These are phyloP conservation scores for Exaiptasia diaphana DNA, from an alignment of 64 coral and sea anemone species.

Conservation along the genomic window DNA sequence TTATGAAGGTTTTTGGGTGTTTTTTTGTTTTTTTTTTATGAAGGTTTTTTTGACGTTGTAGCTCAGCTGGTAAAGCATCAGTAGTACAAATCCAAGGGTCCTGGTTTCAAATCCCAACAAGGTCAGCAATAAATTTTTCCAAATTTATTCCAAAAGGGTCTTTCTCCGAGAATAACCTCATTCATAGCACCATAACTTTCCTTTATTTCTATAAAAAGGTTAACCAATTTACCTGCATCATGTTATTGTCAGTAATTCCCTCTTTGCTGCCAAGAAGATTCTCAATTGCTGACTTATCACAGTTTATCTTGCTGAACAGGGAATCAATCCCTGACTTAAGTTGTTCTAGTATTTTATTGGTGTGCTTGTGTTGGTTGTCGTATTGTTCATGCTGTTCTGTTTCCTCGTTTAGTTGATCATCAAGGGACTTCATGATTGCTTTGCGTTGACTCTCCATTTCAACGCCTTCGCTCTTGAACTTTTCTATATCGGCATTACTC, in stretches of 20 bases:
- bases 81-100: too few species aligned
- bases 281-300: conserved; percentile 82
- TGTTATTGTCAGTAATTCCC: conserved; percentile 83
- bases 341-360: conserved; percentile 93
- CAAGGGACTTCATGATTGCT: conserved; percentile 66
- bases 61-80: too few species aligned
- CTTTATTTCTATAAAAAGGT: too few species aligned
- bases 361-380: conserved; percentile 77
- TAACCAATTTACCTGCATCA: conserved; percentile 99
- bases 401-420: conserved; percentile 63
- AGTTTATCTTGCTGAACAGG: conserved; percentile 94
- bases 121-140: too few species aligned
- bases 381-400: conserved; percentile 60
- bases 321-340: conserved; percentile 97
- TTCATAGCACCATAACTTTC: too few species aligned
- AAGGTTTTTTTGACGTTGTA: too few species aligned
- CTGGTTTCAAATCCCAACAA: neutral
- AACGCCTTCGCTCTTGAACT: conserved; percentile 92
- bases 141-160: too few species aligned
- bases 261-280: conserved; percentile 83
- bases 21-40: too few species aligned
- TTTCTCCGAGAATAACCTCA: neutral
- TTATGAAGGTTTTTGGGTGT: too few species aligned
- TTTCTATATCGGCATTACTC: conserved; percentile 89
- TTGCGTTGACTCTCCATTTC: conserved; percentile 88